Percentiles rank a stretch among this genome's conserved stretches.
phyloP scores from a whole-genome alignment of 2,888 invertebrate genomes.

The Pteria penguin region DNA sequence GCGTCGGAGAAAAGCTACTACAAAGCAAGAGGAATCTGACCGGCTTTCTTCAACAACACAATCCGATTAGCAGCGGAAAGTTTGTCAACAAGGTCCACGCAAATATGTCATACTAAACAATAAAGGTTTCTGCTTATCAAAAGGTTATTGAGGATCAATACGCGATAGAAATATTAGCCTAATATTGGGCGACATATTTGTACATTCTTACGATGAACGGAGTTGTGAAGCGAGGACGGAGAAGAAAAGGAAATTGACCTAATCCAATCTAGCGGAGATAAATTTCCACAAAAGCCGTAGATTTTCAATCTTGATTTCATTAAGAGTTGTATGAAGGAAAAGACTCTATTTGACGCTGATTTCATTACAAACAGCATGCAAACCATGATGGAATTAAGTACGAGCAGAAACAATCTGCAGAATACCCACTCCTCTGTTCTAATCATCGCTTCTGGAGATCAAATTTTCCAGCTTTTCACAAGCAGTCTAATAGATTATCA shows the following conservation, averaged over 20 bases:
- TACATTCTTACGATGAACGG: background rate
- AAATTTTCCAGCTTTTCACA: background rate
- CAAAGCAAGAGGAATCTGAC: no score
- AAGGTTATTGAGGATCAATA: background rate
- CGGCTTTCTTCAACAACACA: no score
- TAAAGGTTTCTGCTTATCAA: background rate
- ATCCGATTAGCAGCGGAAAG: background rate
- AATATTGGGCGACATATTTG: background rate
- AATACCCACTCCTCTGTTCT: background rate
- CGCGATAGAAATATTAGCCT: background rate
- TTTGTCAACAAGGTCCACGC: background rate
- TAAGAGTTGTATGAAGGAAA: no score
- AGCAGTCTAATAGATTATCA: no score
- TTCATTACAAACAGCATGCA: background rate
- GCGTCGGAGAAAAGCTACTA: no score
- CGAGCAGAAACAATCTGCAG: background rate
- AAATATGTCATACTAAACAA: background rate
- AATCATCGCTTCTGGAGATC: background rate
- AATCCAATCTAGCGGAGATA: background rate
- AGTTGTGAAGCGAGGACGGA: background rate
- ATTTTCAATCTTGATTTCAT: no score
- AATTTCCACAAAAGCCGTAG: no score
- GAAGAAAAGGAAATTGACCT: background rate
- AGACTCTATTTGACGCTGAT: background rate
- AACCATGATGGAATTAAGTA: background rate